phyloP scores from a whole-genome alignment of 2,113 vertebrate genomes.

The Nymphicus hollandicus region DNA sequence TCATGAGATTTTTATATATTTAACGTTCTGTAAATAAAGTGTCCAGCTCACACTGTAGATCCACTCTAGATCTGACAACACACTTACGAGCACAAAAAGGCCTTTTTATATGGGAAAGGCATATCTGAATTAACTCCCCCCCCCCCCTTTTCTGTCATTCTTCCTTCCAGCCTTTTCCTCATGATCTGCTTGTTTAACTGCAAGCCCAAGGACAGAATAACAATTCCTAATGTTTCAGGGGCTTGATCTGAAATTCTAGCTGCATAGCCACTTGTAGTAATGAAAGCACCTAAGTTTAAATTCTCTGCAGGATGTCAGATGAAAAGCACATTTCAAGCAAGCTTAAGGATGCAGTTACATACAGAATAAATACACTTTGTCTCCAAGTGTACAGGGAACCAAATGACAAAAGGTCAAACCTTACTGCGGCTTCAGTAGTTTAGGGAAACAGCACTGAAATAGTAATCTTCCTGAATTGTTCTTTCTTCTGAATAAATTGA shows the following conservation, averaged over 20 bases:
- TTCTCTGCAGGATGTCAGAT: neutral
- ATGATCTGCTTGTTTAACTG: neutral
- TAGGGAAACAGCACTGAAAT: neutral
- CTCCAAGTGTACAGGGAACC: neutral
- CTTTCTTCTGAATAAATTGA: neutral
- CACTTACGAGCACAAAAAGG: neutral
- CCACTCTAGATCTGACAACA: neutral
- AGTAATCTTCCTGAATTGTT: neutral
- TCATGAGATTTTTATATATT: neutral
- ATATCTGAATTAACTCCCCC: neutral
- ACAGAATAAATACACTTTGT: neutral
- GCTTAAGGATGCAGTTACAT: neutral
- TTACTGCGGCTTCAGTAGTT: neutral
- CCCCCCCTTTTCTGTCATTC: neutral
- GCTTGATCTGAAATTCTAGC: conserved; percentile 24
- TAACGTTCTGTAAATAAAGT: neutral
- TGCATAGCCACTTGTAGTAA: neutral
- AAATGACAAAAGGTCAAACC: neutral
- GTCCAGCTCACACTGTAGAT: neutral
- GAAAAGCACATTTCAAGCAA: conserved; percentile 6
- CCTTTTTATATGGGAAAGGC: neutral
- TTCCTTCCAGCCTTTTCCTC: neutral
- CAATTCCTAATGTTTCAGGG: neutral
- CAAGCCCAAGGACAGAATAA: neutral
- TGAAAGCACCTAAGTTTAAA: neutral